Conservation (phyloP, 2,113 vertebrate species). For the Ornithorhynchus anatinus region DNA sequence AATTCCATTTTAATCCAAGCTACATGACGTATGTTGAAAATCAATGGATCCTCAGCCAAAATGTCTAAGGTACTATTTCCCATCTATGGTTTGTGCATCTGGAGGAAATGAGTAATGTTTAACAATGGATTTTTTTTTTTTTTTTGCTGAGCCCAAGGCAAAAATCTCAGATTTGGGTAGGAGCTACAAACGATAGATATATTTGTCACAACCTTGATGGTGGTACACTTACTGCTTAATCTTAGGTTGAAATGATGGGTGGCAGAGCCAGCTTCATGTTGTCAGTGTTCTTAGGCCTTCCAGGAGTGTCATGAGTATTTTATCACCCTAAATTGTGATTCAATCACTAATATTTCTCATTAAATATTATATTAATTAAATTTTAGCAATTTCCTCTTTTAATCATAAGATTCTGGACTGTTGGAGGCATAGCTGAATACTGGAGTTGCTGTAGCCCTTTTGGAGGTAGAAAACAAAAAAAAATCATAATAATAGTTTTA, state of each 20-base stretch:
- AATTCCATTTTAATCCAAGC: slow-evolving; percentile 6
- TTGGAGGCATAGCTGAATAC: slow-evolving; percentile 25
- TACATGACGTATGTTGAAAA: not conserved
- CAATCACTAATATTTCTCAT: no score
- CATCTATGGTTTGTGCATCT: slow-evolving; percentile 34
- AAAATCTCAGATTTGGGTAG: slow-evolving; percentile 68
- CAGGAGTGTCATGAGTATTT: slow-evolving; percentile 12
- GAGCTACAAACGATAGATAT: slow-evolving; percentile 68
- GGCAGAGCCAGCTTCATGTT: slow-evolving; percentile 21
- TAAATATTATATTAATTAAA: slow-evolving; percentile 15
- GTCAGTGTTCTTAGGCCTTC: not conserved
- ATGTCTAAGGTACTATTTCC: not conserved
- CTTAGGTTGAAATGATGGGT: slow-evolving; percentile 50
- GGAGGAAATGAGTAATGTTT: slow-evolving; percentile 45
- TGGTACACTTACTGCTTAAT: slow-evolving; percentile 57
- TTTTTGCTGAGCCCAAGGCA: slow-evolving; percentile 62
- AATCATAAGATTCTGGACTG: slow-evolving; percentile 16
- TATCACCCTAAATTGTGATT: slow-evolving; percentile 10
- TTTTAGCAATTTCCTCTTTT: slow-evolving; percentile 16
- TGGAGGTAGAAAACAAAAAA: not conserved
- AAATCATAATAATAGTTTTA: slow-evolving; percentile 29
- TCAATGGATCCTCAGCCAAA: not conserved
- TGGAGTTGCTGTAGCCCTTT: not conserved
- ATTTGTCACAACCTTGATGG: slow-evolving; percentile 69
- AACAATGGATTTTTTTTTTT: slow-evolving; percentile 61